phyloP scores from a whole-genome alignment of 2,888 invertebrate species.

The Coleophora deauratella region DNA sequence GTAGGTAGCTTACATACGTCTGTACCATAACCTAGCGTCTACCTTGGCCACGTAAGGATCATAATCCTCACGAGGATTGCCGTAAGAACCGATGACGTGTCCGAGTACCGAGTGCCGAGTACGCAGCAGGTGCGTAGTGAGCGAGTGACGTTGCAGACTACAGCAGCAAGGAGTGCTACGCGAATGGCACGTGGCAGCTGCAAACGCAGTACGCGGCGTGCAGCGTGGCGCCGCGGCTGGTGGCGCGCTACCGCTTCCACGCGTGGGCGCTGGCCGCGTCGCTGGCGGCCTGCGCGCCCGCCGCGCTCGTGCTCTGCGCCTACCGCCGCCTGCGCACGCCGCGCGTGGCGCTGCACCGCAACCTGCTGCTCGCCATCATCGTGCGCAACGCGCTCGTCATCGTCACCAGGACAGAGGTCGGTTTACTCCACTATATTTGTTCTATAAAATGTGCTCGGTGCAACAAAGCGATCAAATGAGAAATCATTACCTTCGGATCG shows the following conservation, averaged over 20 bases:
- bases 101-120: too few relatives aligned
- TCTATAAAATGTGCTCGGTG: too few relatives aligned
- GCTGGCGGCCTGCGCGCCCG: constrained; percentile 68
- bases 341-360: constrained; percentile 74
- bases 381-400: constrained; percentile 74
- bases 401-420: constrained; percentile 68
- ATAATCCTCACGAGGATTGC: too few relatives aligned
- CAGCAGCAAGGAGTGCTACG: constrained; percentile 71
- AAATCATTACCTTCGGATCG: too few relatives aligned
- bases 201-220: constrained; percentile 75
- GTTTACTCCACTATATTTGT: too few relatives aligned
- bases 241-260: constrained; percentile 68
- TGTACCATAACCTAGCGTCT: too few relatives aligned
- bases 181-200: constrained; percentile 72
- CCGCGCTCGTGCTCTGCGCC: constrained; percentile 70
- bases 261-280: constrained; percentile 68
- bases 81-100: too few relatives aligned
- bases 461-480: too few relatives aligned
- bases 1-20: too few relatives aligned
- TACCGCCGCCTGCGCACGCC: constrained; percentile 67
- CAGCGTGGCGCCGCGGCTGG: constrained; percentile 67
- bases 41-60: too few relatives aligned
- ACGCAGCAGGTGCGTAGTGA: too few relatives aligned
- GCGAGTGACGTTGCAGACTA: constrained; percentile 58
- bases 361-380: constrained; percentile 74